Evolutionary conservation across 2,113 vertebrate genomes (phyloP).

Genomic region (Connochaetes taurinus): DNA sequence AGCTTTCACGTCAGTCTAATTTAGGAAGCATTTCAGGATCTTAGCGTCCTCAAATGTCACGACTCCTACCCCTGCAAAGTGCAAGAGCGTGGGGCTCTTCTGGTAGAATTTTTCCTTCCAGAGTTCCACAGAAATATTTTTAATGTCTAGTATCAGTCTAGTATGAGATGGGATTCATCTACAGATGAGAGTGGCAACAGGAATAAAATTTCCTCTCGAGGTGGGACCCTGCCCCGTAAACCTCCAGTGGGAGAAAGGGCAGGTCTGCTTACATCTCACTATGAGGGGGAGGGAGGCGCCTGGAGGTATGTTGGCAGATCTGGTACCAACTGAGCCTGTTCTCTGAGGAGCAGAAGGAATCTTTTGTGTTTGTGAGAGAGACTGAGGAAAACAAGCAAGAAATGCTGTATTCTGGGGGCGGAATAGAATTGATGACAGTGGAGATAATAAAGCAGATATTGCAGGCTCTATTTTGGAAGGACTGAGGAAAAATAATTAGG

Average conservation of each 20-base stretch:
- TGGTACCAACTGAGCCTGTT: not conserved
- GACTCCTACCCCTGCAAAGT: not conserved
- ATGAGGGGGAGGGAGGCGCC: not conserved
- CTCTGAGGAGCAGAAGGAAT: slow-evolving; percentile 42
- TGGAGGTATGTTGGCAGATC: slow-evolving; percentile 40
- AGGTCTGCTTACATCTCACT: not conserved
- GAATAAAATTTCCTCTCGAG: not conserved
- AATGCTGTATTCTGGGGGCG: not conserved
- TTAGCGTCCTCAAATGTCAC: not conserved
- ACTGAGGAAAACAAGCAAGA: slow-evolving; percentile 26
- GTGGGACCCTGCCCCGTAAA: not conserved
- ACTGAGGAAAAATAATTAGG: slow-evolving; percentile 21
- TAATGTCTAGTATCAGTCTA: not conserved
- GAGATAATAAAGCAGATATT: slow-evolving; percentile 17
- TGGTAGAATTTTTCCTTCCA: not conserved
- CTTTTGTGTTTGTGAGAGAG: slow-evolving; percentile 52
- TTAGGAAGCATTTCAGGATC: not conserved
- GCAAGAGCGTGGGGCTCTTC: not conserved
- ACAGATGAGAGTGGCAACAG: not conserved
- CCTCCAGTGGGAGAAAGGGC: not conserved
- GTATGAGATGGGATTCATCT: not conserved
- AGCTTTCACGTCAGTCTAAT: not conserved
- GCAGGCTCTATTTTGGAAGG: not conserved
- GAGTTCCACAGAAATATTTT: not conserved
- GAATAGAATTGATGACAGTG: slow-evolving; percentile 38